Evolutionary conservation across 2,888 invertebrate species (phyloP), one percentile per base, ranked within the genome.

Genomic region (Ellobium chinense): DNA sequence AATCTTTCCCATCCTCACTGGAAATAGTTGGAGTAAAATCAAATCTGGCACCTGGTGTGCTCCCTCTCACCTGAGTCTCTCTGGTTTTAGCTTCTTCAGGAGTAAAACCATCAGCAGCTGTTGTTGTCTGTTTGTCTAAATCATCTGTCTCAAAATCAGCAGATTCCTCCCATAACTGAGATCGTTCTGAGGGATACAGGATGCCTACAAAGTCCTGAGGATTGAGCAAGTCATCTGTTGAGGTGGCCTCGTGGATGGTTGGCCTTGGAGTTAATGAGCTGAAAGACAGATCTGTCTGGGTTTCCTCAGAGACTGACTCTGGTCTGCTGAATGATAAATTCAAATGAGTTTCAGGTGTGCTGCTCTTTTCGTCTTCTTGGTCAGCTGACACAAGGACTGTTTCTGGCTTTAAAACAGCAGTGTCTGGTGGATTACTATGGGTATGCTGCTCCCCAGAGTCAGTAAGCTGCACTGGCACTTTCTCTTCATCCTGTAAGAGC

Each of bases 241-340:
- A 62, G 12, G 70, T 62, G 24, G 34, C n/a, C 4, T 27, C 63
- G 65, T 78, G 37, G 21, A 62, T 34, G 0, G 78, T 78, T 5
- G 78, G 54, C 24, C 62, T 69, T 46, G 76, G 34, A 31, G 54
- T 14, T 29, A 66, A 56, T 24, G 18, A 18, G 39, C 18, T 31
- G 29, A 76, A 66, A 14, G 76, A 56, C 24, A 76, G 14, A 54
- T 76, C 66, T 56, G 66, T 66, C 54, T 76, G 76, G 24, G 58
- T 58, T 37, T 56, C 34, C 36, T 58, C 72, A 72, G 24, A 29
- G 56, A 60, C 27, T 36, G 72, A 72, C 12, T n/a, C 5, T 18
- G 27, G 36, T 24, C 34, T 72, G 36, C 37, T 72, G 36, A 21
- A 27, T 34, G 29, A 9, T 14, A 14, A 14, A n/a, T 27, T 24